These are phyloP conservation scores for Pollenia labialis DNA, from an alignment of 2,888 invertebrate species.

Conservation along the genomic window DNA sequence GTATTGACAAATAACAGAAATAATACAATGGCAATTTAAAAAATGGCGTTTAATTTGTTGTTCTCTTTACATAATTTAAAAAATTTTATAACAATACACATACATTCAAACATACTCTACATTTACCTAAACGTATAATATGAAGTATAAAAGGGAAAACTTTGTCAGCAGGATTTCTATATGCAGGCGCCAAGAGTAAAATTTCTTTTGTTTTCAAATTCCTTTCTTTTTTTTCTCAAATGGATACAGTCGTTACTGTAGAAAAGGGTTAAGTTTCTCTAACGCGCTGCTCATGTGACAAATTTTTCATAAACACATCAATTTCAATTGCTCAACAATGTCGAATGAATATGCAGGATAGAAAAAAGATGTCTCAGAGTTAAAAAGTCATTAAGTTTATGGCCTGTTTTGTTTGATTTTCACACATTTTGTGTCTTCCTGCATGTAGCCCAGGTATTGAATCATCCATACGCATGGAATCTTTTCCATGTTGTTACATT, in stretches of 20 bases:
- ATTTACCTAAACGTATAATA: background rate
- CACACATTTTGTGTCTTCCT: conserved; percentile 48
- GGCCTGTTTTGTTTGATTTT: conserved; percentile 68
- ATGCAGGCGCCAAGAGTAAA: conserved; percentile 44
- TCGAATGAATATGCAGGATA: background rate
- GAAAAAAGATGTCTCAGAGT: conserved; percentile 3
- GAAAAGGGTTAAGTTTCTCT: conserved; percentile 33
- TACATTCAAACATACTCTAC: background rate
- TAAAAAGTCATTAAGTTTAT: conserved; percentile 64
- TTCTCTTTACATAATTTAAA: conserved; percentile 34
- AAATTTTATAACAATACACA: conserved; percentile 34
- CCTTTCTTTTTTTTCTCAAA: conserved; percentile 1
- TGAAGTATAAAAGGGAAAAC: background rate
- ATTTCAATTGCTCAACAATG: conserved; percentile 1
- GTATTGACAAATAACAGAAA: conserved; percentile 58
- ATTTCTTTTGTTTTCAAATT: conserved; percentile 11
- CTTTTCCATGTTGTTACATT: conserved; percentile 42
- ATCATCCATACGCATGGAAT: conserved; percentile 45
- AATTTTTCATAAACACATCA: conserved; percentile 39
- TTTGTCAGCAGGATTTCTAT: conserved; percentile 47
- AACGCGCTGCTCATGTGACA: conserved; percentile 41
- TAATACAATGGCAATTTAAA: background rate
- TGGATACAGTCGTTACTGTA: background rate
- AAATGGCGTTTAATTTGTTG: conserved; percentile 13
- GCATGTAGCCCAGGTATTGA: conserved; percentile 43